Evolutionary conservation across 2,888 invertebrate genomes (phyloP), one percentile per base, ranked within the genome.

Genomic region (Dasysyrphus albostriatus): DNA sequence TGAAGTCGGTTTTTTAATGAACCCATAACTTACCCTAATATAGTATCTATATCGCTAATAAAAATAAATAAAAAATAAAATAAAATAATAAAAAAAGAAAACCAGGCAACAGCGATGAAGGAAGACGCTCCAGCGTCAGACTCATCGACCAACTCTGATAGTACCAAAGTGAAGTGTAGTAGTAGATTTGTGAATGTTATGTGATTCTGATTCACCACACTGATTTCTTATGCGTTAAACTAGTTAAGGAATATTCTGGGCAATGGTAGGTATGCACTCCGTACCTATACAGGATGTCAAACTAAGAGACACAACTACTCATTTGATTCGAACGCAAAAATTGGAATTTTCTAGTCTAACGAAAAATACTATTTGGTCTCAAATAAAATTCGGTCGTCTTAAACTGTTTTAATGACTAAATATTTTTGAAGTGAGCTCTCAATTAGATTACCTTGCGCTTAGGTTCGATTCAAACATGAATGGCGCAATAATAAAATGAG

Each of bases 171-270:
- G 58, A 2, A 24, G 24, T n/a, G n/a, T 8, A 54, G 29, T 29
- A 29, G 14, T 32, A 70, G 63, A 75, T 74, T 80, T 24, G 77
- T 32, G 58, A 77, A 77, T 79, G 39, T 32, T 56, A 74, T 78
- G 72, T 58, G 77, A 65, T 54, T 39, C 12, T 5, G 69, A 69
- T 51, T 58, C 54, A 58, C 63, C 70, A 65, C 74, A 56, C 58
- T 74, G 77, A 83, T 75, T 74, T 56, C 58, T 83, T 83, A 75
- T 83, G 78, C 87, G 83, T 87, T 77, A 67, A 87, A 87, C 87
- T 83, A 83, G 87, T 87, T 87, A 79, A 59, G 51, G 58, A 81
- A 82, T 81, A 85, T 56, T 82, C 29, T 54, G 12, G 69, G 10
- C 61, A 42, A 63, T 39, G 58, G 51, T 72, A 74, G 58, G 58